Base-by-base conservation (phyloP, 2,888 invertebrate species). In the Zonitis immaculata region DNA sequence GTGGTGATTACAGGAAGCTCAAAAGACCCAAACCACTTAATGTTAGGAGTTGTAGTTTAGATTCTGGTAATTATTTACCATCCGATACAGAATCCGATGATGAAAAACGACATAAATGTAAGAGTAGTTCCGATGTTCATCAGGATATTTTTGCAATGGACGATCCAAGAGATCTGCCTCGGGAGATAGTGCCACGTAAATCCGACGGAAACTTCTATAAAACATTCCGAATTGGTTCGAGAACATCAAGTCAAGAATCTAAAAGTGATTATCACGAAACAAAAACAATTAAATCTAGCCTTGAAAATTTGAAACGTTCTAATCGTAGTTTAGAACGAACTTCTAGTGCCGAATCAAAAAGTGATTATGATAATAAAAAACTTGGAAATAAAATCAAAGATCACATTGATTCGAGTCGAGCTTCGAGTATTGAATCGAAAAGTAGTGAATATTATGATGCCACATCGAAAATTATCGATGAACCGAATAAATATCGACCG, bases 71-170 rank as follows among this genome's bases (percentile, higher is more conserved):
- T 73, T 87, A 87, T 63, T 78, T 87, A 66, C 84, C 86, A n/a
- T 87, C 87, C 8, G 87, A 88, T 70, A 85, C 85, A 66, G 87
- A 87, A 63, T 83, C 81, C 4, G 82, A 81, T 11, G 80, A 80
- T 4, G 80, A 80, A 54, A 67, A 67, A 56, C 79, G 78, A 52
- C 82, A 81, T 43, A 83, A 83, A 63, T 85, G 84, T 58, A 85
- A 84, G 66, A 86, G 86, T 59, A 84, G 82, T 49, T 82, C 81
- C 35, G 85, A 87, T 65, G 80, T 87, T 57, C 86, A 86, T 67
- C 83, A 86, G 51, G 88, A 89, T 71, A 87, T 90, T 64, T 90
- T 90, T 76, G 80, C 86, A 47, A 82, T 86, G 68, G 91, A 91
- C 68, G 88, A 88, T 75, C 87, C 87, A n/a, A 76, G 87, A 16